These are phyloP conservation scores for Colletes collaris DNA, from an alignment of 2,888 invertebrate genomes.

Conservation along the genomic window DNA sequence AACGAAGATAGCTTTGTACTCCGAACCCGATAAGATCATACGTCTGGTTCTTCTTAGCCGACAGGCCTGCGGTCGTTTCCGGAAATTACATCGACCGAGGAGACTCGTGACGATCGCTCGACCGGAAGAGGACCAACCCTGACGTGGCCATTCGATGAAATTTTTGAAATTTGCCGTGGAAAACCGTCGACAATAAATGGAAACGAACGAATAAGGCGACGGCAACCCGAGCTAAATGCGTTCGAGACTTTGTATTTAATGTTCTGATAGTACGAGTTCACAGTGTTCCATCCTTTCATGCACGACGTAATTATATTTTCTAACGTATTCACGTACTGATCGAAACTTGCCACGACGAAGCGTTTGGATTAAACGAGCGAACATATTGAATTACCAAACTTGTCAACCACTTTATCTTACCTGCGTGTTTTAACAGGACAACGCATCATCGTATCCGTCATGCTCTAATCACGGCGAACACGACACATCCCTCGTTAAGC, in stretches of 20 bases:
- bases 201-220: background rate
- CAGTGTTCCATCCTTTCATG: too few species aligned
- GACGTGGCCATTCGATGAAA: background rate
- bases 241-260: background rate
- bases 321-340: too few species aligned
- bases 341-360: too few species aligned
- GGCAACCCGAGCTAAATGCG: background rate
- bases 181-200: background rate
- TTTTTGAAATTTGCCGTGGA: background rate
- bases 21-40: conserved; percentile 43
- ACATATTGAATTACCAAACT: too few species aligned
- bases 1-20: conserved; percentile 50
- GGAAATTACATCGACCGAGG: conserved; percentile 41
- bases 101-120: background rate
- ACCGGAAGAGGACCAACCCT: background rate
- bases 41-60: conserved; percentile 16
- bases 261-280: too few species aligned
- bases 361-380: too few species aligned
- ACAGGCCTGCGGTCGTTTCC: conserved; percentile 11
- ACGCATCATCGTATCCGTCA: too few species aligned
- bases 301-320: too few species aligned
- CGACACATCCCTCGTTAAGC: too few species aligned
- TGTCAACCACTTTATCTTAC: too few species aligned
- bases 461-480: too few species aligned
- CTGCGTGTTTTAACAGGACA: too few species aligned